A percentile compares a stretch with the other conserved stretches of the same genome.
Conservation (phyloP, 2,888 invertebrate genomes). For the Hemithea aestivaria region DNA sequence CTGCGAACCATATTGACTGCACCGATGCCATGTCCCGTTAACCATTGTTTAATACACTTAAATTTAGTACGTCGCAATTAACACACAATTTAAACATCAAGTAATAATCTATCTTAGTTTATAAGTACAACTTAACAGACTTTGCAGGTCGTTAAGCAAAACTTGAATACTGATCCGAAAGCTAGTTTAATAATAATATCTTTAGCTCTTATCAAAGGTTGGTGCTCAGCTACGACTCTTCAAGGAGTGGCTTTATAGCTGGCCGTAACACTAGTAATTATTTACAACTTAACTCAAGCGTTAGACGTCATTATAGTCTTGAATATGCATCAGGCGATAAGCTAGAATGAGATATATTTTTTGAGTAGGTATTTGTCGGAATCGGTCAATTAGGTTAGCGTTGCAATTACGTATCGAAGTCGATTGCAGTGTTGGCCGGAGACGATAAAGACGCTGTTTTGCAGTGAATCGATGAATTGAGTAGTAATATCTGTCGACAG, state of each 20-base stretch:
- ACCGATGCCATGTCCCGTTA: not conserved
- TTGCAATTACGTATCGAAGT: conserved; percentile 50
- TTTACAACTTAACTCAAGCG: conserved; percentile 40
- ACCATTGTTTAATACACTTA: too few species aligned
- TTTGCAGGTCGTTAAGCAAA: conserved; percentile 12
- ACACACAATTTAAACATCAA: conserved; percentile 1
- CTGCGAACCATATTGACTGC: conserved; percentile 29
- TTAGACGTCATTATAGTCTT: conserved; percentile 50
- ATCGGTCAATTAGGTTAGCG: conserved; percentile 45
- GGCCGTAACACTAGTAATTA: conserved; percentile 33
- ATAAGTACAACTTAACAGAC: too few species aligned
- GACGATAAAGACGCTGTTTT: conserved; percentile 52
- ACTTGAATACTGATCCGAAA: conserved; percentile 19
- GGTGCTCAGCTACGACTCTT: conserved; percentile 28
- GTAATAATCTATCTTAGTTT: too few species aligned
- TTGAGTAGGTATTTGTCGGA: conserved; percentile 31
- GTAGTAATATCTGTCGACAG: conserved; percentile 54
- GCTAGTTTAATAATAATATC: conserved; percentile 22
- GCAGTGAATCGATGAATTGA: conserved; percentile 57
- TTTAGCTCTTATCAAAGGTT: conserved; percentile 23
- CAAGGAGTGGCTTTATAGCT: conserved; percentile 36
- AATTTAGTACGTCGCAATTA: conserved; percentile 1
- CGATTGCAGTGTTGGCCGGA: conserved; percentile 44
- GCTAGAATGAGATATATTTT: conserved; percentile 44
- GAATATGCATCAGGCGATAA: conserved; percentile 53